Evolutionary conservation across 1,140 invertebrate genomes (phyloP).

Genomic region (Drosophila chauvacae): DNA sequence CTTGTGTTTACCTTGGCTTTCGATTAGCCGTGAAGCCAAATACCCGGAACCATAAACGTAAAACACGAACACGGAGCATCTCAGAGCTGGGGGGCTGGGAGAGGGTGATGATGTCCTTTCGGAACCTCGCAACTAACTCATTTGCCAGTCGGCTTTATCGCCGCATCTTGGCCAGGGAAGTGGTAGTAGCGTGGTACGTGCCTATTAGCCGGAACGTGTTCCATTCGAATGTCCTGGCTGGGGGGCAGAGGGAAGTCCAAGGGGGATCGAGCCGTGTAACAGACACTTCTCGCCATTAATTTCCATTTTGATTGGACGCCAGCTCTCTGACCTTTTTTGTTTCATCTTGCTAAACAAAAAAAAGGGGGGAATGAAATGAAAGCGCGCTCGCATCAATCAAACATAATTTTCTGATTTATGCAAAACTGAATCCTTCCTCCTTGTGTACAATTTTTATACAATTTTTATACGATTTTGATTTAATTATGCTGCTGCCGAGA

Average conservation of each 20-base stretch:
- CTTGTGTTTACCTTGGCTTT: constrained; percentile 37
- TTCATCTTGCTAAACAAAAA: constrained; percentile 7
- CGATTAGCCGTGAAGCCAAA: constrained; percentile 50
- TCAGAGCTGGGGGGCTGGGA: background rate
- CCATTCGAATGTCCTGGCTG: constrained; percentile 54
- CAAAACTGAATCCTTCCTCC: constrained; percentile 26
- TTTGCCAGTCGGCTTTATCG: constrained; percentile 73
- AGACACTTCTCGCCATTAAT: constrained; percentile 55
- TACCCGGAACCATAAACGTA: constrained; percentile 38
- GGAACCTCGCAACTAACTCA: constrained; percentile 46
- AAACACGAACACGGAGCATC: constrained; percentile 17
- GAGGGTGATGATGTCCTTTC: constrained; percentile 6
- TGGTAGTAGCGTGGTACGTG: constrained; percentile 57
- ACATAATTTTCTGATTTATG: constrained; percentile 55
- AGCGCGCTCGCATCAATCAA: constrained; percentile 59
- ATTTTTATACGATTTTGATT: constrained; percentile 49
- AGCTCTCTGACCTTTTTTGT: constrained; percentile 23
- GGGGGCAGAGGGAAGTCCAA: background rate
- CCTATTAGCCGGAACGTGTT: constrained; percentile 75
- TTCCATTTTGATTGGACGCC: constrained; percentile 51
- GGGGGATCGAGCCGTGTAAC: constrained; percentile 21
- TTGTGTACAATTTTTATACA: constrained; percentile 32
- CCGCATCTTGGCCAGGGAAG: constrained; percentile 49
- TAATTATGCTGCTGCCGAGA: constrained; percentile 56
- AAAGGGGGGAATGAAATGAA: background rate